phyloP scores from a whole-genome alignment of 2,888 invertebrate genomes.

The Allolobophora icterica region DNA sequence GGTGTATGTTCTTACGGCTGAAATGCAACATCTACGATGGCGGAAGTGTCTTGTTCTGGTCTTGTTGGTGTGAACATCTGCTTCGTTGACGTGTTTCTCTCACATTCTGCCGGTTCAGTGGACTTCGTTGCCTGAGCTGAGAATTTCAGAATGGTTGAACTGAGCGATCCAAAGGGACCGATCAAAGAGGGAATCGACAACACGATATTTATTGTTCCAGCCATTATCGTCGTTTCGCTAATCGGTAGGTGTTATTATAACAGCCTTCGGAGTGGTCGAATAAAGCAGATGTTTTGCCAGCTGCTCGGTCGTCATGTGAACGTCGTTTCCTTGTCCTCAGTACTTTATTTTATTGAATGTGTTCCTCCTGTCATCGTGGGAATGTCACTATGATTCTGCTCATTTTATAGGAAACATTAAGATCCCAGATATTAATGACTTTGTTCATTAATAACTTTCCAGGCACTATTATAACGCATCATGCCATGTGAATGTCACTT shows the following conservation, averaged over 20 bases:
- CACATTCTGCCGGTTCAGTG: background rate
- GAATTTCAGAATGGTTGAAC: constrained; percentile 76
- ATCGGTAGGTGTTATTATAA: constrained; percentile 73
- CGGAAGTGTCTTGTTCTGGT: background rate
- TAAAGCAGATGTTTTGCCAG: background rate
- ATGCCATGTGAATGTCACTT: background rate
- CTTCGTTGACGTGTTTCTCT: constrained; percentile 17
- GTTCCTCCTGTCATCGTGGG: no score
- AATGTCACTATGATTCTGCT: no score
- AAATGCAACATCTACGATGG: background rate
- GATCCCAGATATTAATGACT: no score
- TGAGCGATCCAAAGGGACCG: constrained; percentile 80
- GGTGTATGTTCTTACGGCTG: background rate
- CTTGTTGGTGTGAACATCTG: background rate
- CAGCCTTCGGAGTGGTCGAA: background rate
- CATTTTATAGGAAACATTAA: no score
- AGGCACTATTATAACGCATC: background rate
- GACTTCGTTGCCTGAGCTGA: background rate
- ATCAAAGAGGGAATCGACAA: constrained; percentile 87
- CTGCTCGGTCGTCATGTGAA: background rate
- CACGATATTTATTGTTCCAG: constrained; percentile 83
- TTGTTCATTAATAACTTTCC: no score
- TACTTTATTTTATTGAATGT: background rate
- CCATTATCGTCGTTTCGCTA: constrained; percentile 78
- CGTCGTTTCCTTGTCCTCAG: background rate